Conservation (phyloP, 2,113 vertebrate genomes). For the Scomber japonicus region DNA sequence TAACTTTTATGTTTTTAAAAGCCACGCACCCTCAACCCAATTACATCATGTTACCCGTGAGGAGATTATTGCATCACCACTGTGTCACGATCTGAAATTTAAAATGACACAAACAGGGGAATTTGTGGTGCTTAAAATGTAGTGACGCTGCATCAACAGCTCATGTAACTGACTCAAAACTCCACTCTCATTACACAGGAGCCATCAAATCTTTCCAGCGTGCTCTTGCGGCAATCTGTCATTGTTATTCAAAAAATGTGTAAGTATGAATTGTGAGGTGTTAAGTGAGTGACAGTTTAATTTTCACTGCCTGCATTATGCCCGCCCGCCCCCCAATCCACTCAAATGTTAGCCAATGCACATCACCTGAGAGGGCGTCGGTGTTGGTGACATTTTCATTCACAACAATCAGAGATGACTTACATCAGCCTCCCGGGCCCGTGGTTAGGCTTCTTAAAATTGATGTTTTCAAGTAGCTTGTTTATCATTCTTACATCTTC, state of each 20-base stretch:
- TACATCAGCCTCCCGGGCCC: conserved; percentile 28
- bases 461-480: conserved; percentile 17
- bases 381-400: conserved; percentile 66
- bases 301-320: conserved; percentile 65
- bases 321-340: neutral
- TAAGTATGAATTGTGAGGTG: conserved; percentile 45
- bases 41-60: conserved; percentile 24
- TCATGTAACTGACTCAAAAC: conserved; percentile 40
- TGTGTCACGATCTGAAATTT: conserved; percentile 44
- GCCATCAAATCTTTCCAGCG: conserved; percentile 46
- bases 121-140: conserved; percentile 53
- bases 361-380: conserved; percentile 44
- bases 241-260: conserved; percentile 71
- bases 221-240: conserved; percentile 48
- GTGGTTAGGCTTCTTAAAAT: conserved; percentile 8
- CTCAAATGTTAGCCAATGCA: conserved; percentile 31
- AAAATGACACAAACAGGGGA: conserved; percentile 9
- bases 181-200: conserved; percentile 60
- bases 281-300: conserved; percentile 81
- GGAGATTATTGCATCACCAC: conserved; percentile 41
- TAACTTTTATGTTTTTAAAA: conserved; percentile 41
- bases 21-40: conserved; percentile 20
- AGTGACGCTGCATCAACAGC: neutral
- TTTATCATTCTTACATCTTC: conserved; percentile 18
- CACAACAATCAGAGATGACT: conserved; percentile 19